A percentile compares a stretch with the other conserved stretches of the same genome.
phyloP scores from a whole-genome alignment of 2,888 invertebrate species.

The Altica lythri region DNA sequence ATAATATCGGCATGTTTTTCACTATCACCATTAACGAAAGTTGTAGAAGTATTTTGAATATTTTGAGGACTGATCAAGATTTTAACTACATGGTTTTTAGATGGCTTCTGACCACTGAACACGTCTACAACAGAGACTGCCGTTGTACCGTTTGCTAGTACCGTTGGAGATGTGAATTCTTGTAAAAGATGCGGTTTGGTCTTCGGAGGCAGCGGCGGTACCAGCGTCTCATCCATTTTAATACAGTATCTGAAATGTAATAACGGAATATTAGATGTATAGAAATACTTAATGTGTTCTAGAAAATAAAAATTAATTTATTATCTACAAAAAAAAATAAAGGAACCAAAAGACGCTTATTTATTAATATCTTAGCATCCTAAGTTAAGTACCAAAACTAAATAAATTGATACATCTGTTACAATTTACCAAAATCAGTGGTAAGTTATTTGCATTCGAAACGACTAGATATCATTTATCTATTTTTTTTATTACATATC shows the following conservation, averaged over 20 bases:
- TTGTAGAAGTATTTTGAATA: slow-evolving; percentile 30
- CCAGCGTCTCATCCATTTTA: slow-evolving; percentile 61
- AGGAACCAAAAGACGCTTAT: too few species aligned
- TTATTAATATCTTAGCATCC: too few species aligned
- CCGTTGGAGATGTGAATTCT: slow-evolving; percentile 56
- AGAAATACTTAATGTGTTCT: too few species aligned
- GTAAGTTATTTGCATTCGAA: too few species aligned
- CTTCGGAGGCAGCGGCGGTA: slow-evolving; percentile 64
- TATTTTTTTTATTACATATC: too few species aligned
- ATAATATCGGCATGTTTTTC: slow-evolving; percentile 54
- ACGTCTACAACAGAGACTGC: slow-evolving; percentile 47
- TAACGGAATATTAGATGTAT: too few species aligned
- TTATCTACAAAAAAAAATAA: too few species aligned
- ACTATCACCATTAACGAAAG: slow-evolving; percentile 20
- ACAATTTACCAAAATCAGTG: too few species aligned
- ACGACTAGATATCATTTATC: too few species aligned
- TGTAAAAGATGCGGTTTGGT: slow-evolving; percentile 48
- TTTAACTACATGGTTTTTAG: slow-evolving; percentile 66
- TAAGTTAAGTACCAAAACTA: too few species aligned
- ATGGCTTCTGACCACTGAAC: slow-evolving; percentile 52
- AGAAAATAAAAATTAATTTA: too few species aligned
- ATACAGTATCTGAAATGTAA: slow-evolving; percentile 33
- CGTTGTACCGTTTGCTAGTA: slow-evolving; percentile 51
- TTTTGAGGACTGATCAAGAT: slow-evolving; percentile 71
- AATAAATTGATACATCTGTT: too few species aligned